Evolutionary conservation across 2,797 vertebrate species (phyloP), one percentile per base, ranked within the genome.

Genomic region (Onychomys leucogaster): DNA sequence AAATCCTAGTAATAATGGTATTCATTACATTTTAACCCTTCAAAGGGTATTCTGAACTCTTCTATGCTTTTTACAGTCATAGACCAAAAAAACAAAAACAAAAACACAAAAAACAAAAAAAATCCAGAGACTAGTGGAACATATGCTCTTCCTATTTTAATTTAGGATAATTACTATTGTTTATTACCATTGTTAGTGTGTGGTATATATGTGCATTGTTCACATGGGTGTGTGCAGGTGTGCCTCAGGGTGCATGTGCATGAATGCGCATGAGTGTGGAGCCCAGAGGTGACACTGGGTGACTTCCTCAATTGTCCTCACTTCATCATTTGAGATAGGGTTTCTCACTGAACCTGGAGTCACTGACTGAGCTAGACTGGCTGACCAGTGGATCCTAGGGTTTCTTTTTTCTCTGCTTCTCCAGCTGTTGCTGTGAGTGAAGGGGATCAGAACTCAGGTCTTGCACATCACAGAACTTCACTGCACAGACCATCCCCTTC

Each of bases 1-100:
- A 96, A 89, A 93, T 37, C 95, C 52, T 43, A 83, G 69, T 71
- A 76, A 83, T 43, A 67, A 77, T 27, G 87, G 84, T 65, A 86
- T 6, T 77, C 32, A 78, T 61, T n/a, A 85, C 59, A 87, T 71
- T 78, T 95, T 89, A 96, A 90, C 34, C 71, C 83, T 95, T 76
- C 46, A 63, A 57, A 80, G 63, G 41, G 49, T 32, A 73, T 90
- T 89, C 89, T 83, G 19, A 75, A 80, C 34, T 65, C 75, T 91
- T 61, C 46, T 6, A 37, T 65, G 61, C 55, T 90, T 95, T 69
- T 94, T 65, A 88, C 2, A 96, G 78, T 41, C 46, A 92, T 46
- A 90, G 55, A 61, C 2, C 0, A 71, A 57, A 77, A 75, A 73
- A 25, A 41, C 37, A 46, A 46, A 65, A 57, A 89, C 90, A 90